phyloP scores from a whole-genome alignment of 2,113 vertebrate genomes.

The Turnix velox region DNA sequence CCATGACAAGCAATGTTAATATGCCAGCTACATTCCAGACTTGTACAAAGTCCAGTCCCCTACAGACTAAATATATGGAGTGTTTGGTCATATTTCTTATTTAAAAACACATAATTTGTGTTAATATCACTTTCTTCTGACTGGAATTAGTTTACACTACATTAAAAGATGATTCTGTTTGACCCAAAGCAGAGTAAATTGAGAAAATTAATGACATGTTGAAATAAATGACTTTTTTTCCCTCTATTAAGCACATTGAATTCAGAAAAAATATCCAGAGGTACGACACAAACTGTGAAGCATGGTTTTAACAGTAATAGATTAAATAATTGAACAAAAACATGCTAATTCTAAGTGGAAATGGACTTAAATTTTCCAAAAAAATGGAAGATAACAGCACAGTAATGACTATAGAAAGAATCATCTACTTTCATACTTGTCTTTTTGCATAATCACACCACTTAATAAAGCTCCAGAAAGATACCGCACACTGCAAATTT shows the following conservation, averaged over 20 bases:
- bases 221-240: not conserved
- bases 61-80: not conserved
- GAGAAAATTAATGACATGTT: constrained; percentile 28
- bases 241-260: not conserved
- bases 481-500: constrained; percentile 27
- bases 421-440: not conserved
- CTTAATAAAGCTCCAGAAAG: constrained; percentile 48
- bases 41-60: not conserved
- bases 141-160: constrained; percentile 24
- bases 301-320: not conserved
- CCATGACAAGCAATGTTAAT: not conserved
- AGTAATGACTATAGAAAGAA: not conserved
- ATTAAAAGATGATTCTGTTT: constrained; percentile 9
- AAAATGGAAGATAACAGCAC: not conserved
- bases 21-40: not conserved
- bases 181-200: not conserved
- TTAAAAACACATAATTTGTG: constrained; percentile 13
- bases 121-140: constrained; percentile 22
- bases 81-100: constrained; percentile 6
- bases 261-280: not conserved
- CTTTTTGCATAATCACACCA: constrained; percentile 51
- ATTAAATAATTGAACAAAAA: constrained; percentile 32
- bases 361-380: not conserved
- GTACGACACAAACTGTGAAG: not conserved
- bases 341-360: constrained; percentile 21